These are phyloP conservation scores for Sternotherus odoratus DNA, from an alignment of 2,797 vertebrate genomes.

Conservation along the genomic window DNA sequence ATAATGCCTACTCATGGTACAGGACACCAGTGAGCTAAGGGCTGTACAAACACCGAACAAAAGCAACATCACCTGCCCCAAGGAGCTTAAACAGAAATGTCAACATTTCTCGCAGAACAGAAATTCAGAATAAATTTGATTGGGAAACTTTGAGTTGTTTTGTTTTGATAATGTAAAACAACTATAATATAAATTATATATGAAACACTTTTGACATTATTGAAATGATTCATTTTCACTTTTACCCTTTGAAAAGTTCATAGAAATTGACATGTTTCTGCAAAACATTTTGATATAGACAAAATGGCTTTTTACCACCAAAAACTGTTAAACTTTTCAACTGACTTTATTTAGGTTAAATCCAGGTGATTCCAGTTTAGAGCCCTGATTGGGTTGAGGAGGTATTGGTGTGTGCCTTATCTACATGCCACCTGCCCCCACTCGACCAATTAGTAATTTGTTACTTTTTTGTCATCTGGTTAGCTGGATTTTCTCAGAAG, in stretches of 20 bases:
- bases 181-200: neutral
- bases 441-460: neutral
- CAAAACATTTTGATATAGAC: neutral
- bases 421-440: neutral
- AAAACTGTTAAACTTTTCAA: neutral
- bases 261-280: neutral
- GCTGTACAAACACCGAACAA: neutral
- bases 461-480: neutral
- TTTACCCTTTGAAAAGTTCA: neutral
- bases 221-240: neutral
- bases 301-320: neutral
- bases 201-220: neutral
- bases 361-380: neutral
- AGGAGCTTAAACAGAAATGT: neutral
- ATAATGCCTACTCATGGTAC: neutral
- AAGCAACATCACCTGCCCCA: neutral
- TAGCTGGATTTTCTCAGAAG: conserved; percentile 13
- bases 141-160: neutral
- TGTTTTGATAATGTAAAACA: neutral
- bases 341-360: neutral
- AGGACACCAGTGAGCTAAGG: neutral
- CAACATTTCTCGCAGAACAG: neutral
- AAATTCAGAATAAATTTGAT: neutral
- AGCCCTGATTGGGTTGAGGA: neutral
- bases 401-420: neutral